Conservation (phyloP, 2,888 invertebrate genomes). For the Hirudinaria manillensis region DNA sequence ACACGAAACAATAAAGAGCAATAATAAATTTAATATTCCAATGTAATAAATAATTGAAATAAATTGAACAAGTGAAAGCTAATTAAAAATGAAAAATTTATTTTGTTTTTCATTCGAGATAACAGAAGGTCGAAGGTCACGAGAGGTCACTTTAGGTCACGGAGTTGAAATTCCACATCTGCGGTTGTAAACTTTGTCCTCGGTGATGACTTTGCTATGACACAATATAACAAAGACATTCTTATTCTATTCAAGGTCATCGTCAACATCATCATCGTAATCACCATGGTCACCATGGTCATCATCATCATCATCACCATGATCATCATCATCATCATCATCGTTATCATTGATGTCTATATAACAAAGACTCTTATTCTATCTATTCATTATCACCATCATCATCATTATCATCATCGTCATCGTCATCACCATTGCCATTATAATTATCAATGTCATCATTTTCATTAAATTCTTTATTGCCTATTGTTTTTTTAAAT, state of each 20-base stretch:
- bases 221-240: no score
- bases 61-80: no score
- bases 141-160: not conserved
- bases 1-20: no score
- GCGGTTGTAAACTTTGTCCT: not conserved
- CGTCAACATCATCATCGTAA: not conserved
- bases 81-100: no score
- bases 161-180: not conserved
- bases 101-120: no score
- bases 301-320: slow-evolving; percentile 18
- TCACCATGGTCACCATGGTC: no score
- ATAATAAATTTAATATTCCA: no score
- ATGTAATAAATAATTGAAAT: no score
- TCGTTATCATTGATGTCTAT: slow-evolving; percentile 17
- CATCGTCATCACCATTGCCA: not conserved
- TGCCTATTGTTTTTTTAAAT: not conserved
- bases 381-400: slow-evolving; percentile 7
- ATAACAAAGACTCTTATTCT: not conserved
- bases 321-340: slow-evolving; percentile 17
- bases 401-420: not conserved
- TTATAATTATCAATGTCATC: slow-evolving; percentile 10
- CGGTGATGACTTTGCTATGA: no score
- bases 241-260: not conserved
- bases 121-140: no score
- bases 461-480: not conserved